phyloP scores from a whole-genome alignment of 2,113 vertebrate genomes.

The Dromaius novaehollandiae region DNA sequence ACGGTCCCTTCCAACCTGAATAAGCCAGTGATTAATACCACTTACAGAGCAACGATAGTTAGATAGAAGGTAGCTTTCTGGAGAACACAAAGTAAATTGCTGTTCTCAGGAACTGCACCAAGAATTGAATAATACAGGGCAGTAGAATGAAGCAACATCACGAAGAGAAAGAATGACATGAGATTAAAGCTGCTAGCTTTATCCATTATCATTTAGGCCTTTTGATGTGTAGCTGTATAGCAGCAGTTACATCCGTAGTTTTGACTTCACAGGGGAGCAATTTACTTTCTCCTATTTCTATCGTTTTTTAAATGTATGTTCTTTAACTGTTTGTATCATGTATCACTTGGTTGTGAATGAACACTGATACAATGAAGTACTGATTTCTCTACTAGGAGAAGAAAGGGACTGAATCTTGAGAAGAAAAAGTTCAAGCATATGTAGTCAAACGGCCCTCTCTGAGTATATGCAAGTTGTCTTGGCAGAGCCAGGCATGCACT shows the following conservation, averaged over 20 bases:
- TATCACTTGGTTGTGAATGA: background rate
- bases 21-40: fast-evolving
- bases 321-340: background rate
- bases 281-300: background rate
- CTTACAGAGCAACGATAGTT: background rate
- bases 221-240: background rate
- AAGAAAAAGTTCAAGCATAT: fast-evolving
- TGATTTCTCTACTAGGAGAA: background rate
- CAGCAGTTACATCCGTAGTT: background rate
- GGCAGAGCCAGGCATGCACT: background rate
- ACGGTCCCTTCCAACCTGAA: background rate
- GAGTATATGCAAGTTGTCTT: background rate
- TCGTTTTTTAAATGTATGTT: background rate
- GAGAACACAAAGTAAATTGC: background rate
- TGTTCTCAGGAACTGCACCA: background rate
- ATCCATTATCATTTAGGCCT: background rate
- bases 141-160: background rate
- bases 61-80: background rate
- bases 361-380: background rate
- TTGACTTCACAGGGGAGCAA: background rate
- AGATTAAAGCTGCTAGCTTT: background rate
- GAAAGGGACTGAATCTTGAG: background rate
- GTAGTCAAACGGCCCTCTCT: background rate
- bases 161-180: background rate
- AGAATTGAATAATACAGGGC: background rate